phyloP scores from a whole-genome alignment of 2,113 vertebrate species.

The Sinocyclocheilus anshuiensis region DNA sequence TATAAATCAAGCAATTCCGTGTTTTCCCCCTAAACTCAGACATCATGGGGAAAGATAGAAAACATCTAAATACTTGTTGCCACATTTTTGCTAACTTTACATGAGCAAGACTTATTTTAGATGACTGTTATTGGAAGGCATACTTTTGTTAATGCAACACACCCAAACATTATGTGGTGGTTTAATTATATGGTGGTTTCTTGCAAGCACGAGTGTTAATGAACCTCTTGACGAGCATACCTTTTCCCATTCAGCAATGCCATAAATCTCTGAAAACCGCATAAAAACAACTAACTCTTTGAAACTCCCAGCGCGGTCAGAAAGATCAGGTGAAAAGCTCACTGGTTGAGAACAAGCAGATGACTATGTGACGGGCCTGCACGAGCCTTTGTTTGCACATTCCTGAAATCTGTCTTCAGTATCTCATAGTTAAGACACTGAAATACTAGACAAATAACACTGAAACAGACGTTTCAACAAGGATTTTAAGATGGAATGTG shows the following conservation, averaged over 20 bases:
- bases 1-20: background rate
- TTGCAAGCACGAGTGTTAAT: background rate
- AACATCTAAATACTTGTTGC: background rate
- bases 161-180: background rate
- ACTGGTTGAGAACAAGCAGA: background rate
- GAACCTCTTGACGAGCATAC: background rate
- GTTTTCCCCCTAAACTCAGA: background rate
- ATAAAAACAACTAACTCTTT: background rate
- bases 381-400: slow-evolving; percentile 20
- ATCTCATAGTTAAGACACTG: background rate
- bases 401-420: background rate
- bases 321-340: background rate
- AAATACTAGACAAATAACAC: background rate
- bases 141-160: background rate
- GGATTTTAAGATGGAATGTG: background rate
- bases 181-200: background rate
- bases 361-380: background rate
- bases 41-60: background rate
- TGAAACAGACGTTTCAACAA: background rate
- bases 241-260: background rate
- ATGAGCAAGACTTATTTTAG: background rate
- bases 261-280: slow-evolving; percentile 4
- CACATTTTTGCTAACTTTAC: background rate
- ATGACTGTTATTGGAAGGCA: background rate
- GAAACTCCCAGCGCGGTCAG: background rate